A percentile compares a stretch with the other conserved stretches of the same genome.
These are phyloP conservation scores for Caenorhabditis zanzibari DNA, from an alignment of 2,888 invertebrate species.

Conservation along the genomic window DNA sequence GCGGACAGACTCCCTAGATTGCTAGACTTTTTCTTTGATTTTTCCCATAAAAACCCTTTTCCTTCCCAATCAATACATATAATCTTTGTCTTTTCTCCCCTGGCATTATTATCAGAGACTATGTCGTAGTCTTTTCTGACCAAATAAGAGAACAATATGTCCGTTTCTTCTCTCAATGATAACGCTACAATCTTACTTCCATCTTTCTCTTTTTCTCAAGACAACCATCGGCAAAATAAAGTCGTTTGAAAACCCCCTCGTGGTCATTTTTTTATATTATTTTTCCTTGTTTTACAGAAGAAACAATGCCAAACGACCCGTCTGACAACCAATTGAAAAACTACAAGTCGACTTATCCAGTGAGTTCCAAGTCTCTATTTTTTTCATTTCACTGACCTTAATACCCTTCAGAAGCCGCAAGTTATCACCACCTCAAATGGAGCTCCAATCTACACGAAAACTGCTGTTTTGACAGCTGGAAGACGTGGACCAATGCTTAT, in stretches of 20 bases:
- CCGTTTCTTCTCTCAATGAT: conserved; percentile 28
- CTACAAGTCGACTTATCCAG: conserved; percentile 61
- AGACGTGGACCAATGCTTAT: conserved; percentile 89
- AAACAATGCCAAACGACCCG: conserved; percentile 64
- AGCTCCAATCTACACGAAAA: conserved; percentile 90
- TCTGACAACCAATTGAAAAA: conserved; percentile 64
- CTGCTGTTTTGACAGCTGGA: conserved; percentile 91
- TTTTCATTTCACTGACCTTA: background rate
- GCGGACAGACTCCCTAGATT: no score
- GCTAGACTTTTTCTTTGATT: background rate
- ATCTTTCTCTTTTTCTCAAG: conserved; percentile 6
- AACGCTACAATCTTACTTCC: conserved; percentile 50
- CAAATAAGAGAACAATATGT: conserved; percentile 50
- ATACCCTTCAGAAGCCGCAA: conserved; percentile 84
- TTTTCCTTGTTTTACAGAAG: background rate
- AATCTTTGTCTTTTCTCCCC: conserved; percentile 26
- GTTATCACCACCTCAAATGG: conserved; percentile 91
- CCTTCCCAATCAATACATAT: conserved; percentile 9
- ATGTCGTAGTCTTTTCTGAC: conserved; percentile 42
- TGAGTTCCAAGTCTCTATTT: conserved; percentile 1
- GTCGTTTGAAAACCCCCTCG: conserved; percentile 4
- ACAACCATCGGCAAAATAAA: background rate
- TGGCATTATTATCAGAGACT: conserved; percentile 46
- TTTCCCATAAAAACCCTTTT: background rate
- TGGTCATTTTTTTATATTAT: background rate